Evolutionary conservation across 2,113 vertebrate species (phyloP).

Genomic region (Microtus richardsoni): DNA sequence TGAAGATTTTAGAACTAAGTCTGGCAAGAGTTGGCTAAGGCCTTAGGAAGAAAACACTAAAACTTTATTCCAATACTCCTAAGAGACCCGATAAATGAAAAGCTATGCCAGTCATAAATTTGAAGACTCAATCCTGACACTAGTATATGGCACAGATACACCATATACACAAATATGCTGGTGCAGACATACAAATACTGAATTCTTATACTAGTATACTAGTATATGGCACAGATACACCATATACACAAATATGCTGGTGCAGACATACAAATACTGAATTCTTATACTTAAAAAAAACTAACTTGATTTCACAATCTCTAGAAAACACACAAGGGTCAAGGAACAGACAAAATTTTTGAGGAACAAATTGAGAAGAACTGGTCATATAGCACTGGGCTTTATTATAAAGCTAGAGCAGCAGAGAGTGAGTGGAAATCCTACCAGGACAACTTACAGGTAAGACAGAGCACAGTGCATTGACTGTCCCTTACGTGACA

Average conservation of each 20-base stretch:
- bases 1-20: background rate
- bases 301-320: background rate
- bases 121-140: background rate
- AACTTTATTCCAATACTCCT: slow-evolving; percentile 5
- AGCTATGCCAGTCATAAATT: background rate
- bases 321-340: background rate
- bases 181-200: background rate
- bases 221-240: background rate
- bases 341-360: background rate
- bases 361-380: background rate
- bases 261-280: background rate
- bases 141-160: background rate
- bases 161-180: background rate
- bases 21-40: background rate
- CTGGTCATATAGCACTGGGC: background rate
- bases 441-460: background rate
- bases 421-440: background rate
- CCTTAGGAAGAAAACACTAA: background rate
- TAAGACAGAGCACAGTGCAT: background rate
- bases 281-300: background rate
- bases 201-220: background rate
- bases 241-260: background rate
- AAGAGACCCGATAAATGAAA: background rate
- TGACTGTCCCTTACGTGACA: background rate
- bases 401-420: background rate